phyloP scores from a whole-genome alignment of 2,113 vertebrate species.

The Pachypanchax playfairii region DNA sequence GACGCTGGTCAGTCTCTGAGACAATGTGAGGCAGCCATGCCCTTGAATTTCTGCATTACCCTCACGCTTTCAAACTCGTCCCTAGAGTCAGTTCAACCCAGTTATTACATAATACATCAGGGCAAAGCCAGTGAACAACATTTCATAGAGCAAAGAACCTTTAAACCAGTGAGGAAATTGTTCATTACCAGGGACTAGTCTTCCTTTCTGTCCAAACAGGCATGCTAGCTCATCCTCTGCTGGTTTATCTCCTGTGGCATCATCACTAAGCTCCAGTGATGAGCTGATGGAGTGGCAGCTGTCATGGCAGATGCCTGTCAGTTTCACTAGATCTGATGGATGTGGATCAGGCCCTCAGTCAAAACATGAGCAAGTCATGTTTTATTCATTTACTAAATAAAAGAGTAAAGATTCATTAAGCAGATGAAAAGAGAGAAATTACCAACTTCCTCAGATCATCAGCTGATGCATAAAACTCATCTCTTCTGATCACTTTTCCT shows the following conservation, averaged over 20 bases:
- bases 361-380: slow-evolving; percentile 22
- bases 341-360: slow-evolving; percentile 24
- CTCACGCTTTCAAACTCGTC: slow-evolving; percentile 30
- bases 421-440: slow-evolving; percentile 36
- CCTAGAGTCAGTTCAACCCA: slow-evolving; percentile 53
- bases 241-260: slow-evolving; percentile 26
- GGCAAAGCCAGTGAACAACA: slow-evolving; percentile 23
- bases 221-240: slow-evolving; percentile 18
- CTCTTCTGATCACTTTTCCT: slow-evolving; percentile 32
- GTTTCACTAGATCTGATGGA: slow-evolving; percentile 45
- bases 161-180: slow-evolving; percentile 61
- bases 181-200: slow-evolving; percentile 43
- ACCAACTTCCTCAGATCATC: slow-evolving; percentile 4
- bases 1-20: slow-evolving; percentile 33
- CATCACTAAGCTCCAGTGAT: slow-evolving; percentile 44
- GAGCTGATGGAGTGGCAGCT: slow-evolving; percentile 59
- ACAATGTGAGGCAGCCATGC: slow-evolving; percentile 36
- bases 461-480: slow-evolving; percentile 6
- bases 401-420: slow-evolving; percentile 35
- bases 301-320: slow-evolving; percentile 60
- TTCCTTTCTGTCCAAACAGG: slow-evolving; percentile 39
- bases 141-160: slow-evolving; percentile 25
- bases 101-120: slow-evolving; percentile 49
- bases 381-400: slow-evolving; percentile 44
- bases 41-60: slow-evolving; percentile 36